These are phyloP conservation scores for Valencia hispanica DNA, from an alignment of 2,797 vertebrate species.

Conservation along the genomic window DNA sequence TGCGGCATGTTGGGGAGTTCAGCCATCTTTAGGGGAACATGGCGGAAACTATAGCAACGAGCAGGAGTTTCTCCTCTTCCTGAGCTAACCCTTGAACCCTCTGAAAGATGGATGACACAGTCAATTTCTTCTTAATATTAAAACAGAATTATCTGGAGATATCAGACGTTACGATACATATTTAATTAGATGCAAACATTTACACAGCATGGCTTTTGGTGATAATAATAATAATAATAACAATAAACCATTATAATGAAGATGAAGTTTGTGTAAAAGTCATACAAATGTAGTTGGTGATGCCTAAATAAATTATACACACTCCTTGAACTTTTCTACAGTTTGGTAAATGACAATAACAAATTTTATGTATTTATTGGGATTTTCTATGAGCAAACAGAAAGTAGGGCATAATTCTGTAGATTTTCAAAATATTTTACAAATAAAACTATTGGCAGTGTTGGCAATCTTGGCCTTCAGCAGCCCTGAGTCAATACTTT, in stretches of 20 bases:
- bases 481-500: background rate
- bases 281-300: slow-evolving; percentile 30
- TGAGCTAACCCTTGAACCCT: slow-evolving; percentile 45
- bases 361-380: background rate
- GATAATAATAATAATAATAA: background rate
- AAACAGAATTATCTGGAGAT: slow-evolving; percentile 25
- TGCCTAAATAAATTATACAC: background rate
- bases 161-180: slow-evolving; percentile 13
- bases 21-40: slow-evolving; percentile 45
- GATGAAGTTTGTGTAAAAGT: slow-evolving; percentile 12
- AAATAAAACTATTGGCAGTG: no score
- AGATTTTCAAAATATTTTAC: background rate
- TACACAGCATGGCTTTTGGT: slow-evolving; percentile 11
- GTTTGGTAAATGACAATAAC: no score
- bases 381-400: background rate
- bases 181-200: slow-evolving; percentile 54
- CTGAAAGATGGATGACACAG: slow-evolving; percentile 44
- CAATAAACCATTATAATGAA: slow-evolving; percentile 22
- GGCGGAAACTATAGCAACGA: slow-evolving; percentile 43
- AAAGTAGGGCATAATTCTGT: background rate
- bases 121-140: slow-evolving; percentile 19
- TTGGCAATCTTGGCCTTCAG: no score
- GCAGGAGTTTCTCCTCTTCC: slow-evolving; percentile 73
- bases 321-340: no score
- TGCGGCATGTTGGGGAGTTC: slow-evolving; percentile 57